phyloP scores from a whole-genome alignment of 2,797 vertebrate species.

The Peromyscus attwateri region DNA sequence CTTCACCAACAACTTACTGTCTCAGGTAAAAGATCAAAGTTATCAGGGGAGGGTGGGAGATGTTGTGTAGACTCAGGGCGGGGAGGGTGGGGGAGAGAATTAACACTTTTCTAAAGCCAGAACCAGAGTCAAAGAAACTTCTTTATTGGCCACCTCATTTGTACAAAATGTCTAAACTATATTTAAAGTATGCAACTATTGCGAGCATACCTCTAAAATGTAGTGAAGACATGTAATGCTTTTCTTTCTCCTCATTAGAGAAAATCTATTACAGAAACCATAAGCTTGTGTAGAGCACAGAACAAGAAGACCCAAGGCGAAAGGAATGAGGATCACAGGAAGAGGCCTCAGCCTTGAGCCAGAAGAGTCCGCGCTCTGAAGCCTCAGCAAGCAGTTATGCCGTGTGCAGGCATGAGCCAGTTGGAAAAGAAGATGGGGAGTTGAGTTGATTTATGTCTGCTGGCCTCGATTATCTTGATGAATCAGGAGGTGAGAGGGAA shows the following conservation, averaged over 20 bases:
- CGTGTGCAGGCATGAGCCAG: accelerated
- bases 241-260: not conserved
- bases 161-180: not conserved
- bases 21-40: conserved; percentile 26
- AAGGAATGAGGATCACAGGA: not conserved
- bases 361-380: not conserved
- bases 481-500: not conserved
- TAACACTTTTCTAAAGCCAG: not conserved
- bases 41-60: not conserved
- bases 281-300: not conserved
- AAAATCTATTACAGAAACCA: not conserved
- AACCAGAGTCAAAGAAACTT: not conserved
- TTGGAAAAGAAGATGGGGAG: not conserved
- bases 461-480: not conserved
- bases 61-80: not conserved
- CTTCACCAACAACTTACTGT: conserved; percentile 22
- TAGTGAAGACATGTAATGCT: not conserved
- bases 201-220: not conserved
- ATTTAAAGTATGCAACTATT: not conserved
- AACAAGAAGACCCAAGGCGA: not conserved
- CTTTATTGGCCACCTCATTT: not conserved
- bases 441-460: not conserved
- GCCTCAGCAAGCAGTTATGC: accelerated
- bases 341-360: not conserved
- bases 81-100: not conserved